A percentile compares a stretch with the other conserved stretches of the same genome.
Evolutionary conservation across 64 coral and sea anemone species (phyloP).

Genomic region (Exaiptasia diaphana): DNA sequence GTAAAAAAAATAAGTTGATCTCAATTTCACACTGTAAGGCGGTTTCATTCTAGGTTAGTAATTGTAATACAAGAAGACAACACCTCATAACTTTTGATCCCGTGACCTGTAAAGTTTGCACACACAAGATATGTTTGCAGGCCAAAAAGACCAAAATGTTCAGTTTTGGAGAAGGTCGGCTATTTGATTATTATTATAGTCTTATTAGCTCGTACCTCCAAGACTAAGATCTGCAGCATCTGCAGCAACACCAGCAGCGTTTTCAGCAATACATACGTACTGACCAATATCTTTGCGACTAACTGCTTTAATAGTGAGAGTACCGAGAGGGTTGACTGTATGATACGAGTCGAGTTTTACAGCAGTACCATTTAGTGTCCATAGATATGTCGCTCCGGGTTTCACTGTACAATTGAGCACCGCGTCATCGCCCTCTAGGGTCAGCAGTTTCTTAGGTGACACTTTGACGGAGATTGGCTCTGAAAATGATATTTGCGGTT

Average conservation of each 20-base stretch:
- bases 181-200: no score
- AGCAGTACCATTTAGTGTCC: conserved; percentile 64
- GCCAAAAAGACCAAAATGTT: no score
- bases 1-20: not conserved
- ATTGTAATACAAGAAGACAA: no score
- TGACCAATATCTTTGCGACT: conserved; percentile 53
- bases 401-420: conserved; percentile 45
- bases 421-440: conserved; percentile 42
- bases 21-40: not conserved
- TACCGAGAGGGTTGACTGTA: conserved; percentile 60
- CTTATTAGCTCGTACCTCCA: conserved; percentile 70
- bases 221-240: conserved; percentile 19
- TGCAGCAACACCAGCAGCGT: conserved; percentile 65
- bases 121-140: no score
- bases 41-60: no score
- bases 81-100: no score
- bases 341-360: conserved; percentile 62
- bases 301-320: conserved; percentile 47
- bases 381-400: conserved; percentile 54
- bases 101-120: no score
- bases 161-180: no score
- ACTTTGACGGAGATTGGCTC: conserved; percentile 42
- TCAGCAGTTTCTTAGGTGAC: conserved; percentile 51
- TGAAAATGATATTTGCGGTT: conserved; percentile 20
- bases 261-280: conserved; percentile 82